Conservation (phyloP, 2,888 invertebrate species). For the Heteropelma amictum region DNA sequence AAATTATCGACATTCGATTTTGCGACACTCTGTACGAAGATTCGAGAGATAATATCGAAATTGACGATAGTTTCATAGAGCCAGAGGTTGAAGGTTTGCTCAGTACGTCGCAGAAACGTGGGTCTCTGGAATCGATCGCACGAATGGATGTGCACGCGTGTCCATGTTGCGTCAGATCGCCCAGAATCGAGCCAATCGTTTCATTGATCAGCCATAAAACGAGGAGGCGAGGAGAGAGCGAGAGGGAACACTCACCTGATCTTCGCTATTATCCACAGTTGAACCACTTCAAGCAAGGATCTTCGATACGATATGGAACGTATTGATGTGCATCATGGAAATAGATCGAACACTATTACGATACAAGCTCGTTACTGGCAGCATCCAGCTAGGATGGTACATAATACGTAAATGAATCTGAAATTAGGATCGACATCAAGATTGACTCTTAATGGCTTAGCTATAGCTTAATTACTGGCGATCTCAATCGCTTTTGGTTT, state of each 20-base stretch:
- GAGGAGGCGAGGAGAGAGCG: constrained; percentile 3
- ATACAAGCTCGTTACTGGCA: not conserved
- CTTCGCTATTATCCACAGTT: constrained; percentile 37
- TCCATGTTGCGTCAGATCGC: not conserved
- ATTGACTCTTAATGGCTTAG: constrained; percentile 37
- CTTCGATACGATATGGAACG: not conserved
- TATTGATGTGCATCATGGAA: not conserved
- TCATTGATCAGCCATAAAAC: constrained; percentile 21
- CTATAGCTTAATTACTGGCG: constrained; percentile 23
- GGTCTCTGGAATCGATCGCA: constrained; percentile 47
- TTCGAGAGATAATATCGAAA: constrained; percentile 71
- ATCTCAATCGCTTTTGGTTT: constrained; percentile 20
- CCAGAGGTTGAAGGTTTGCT: constrained; percentile 25
- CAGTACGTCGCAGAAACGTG: constrained; percentile 44
- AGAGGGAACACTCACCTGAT: constrained; percentile 43
- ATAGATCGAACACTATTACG: constrained; percentile 5
- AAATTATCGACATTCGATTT: too few species aligned
- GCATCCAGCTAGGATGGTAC: too few species aligned
- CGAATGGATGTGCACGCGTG: not conserved
- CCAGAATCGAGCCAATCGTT: constrained; percentile 31
- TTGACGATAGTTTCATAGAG: constrained; percentile 58
- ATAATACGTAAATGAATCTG: constrained; percentile 49
- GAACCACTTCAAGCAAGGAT: constrained; percentile 25
- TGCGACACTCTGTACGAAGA: too few species aligned
- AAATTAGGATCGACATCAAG: constrained; percentile 48